phyloP scores from a whole-genome alignment of 2,888 invertebrate species.

The Slavum lentiscoides region DNA sequence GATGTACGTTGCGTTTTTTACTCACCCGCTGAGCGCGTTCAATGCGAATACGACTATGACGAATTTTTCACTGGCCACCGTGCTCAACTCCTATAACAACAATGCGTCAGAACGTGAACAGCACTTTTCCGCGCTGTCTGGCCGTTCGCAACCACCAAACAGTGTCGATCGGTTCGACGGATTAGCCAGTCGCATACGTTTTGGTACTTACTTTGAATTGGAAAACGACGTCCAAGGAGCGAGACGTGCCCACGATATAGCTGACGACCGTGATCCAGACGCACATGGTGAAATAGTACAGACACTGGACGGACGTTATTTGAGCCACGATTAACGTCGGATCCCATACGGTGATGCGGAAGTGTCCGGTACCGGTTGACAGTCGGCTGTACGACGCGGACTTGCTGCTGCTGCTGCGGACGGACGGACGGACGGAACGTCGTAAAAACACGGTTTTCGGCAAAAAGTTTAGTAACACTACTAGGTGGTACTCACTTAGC shows the following conservation, averaged over 20 bases:
- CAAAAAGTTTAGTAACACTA: too few relatives aligned
- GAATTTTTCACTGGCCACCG: conserved; percentile 30
- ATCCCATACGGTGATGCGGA: conserved; percentile 96
- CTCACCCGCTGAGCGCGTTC: conserved; percentile 45
- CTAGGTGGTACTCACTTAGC: conserved; percentile 40
- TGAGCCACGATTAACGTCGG: conserved; percentile 88
- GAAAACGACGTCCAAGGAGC: conserved; percentile 86
- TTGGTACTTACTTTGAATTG: conserved; percentile 75
- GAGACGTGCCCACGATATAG: conserved; percentile 75
- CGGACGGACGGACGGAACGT: too few relatives aligned
- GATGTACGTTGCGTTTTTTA: background rate
- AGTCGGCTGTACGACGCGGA: conserved; percentile 28
- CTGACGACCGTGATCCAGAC: conserved; percentile 78
- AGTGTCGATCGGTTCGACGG: too few relatives aligned
- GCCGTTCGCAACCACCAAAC: too few relatives aligned
- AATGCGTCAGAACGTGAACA: background rate
- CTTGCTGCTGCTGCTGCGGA: conserved; percentile 17
- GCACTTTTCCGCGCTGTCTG: too few relatives aligned
- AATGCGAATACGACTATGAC: conserved; percentile 25
- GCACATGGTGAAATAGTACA: conserved; percentile 80
- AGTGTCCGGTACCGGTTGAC: conserved; percentile 69
- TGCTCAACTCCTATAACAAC: conserved; percentile 49
- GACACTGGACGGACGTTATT: conserved; percentile 87
- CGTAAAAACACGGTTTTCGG: background rate
- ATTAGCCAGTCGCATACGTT: background rate